Conservation (phyloP, 1,140 invertebrate species). For the Wiebesia pumilae region DNA sequence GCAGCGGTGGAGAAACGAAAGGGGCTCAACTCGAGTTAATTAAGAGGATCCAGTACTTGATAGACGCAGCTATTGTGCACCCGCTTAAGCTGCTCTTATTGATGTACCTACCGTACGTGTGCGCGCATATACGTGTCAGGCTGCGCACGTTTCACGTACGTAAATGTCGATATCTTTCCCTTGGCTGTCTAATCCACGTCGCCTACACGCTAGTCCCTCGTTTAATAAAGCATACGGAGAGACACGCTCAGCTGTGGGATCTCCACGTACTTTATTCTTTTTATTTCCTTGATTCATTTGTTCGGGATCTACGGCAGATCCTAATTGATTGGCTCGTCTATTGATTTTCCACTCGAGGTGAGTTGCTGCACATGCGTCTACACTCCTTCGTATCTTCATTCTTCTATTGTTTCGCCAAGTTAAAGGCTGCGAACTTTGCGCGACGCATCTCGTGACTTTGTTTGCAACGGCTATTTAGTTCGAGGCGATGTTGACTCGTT, state of each 20-base stretch:
- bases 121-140: background rate
- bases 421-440: background rate
- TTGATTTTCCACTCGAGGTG: slow-evolving; percentile 24
- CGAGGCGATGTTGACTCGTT: background rate
- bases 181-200: slow-evolving; percentile 38
- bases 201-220: background rate
- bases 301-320: slow-evolving; percentile 1
- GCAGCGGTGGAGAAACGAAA: slow-evolving; percentile 20
- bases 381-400: background rate
- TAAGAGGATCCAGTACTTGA: slow-evolving; percentile 60
- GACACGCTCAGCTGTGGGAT: background rate
- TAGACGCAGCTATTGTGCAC: slow-evolving; percentile 61
- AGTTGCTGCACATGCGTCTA: background rate
- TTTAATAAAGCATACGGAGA: slow-evolving; percentile 29
- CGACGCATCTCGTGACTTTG: slow-evolving; percentile 5
- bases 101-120: slow-evolving; percentile 6
- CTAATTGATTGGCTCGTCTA: slow-evolving; percentile 46
- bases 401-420: slow-evolving; percentile 32
- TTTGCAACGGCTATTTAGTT: background rate
- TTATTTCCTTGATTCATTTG: slow-evolving; percentile 41
- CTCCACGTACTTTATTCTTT: slow-evolving; percentile 21
- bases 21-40: slow-evolving; percentile 60
- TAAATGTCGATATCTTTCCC: slow-evolving; percentile 12
- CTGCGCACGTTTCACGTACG: background rate
- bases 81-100: slow-evolving; percentile 41